Conservation (phyloP, 2,113 vertebrate genomes). For the Fregetta grallaria region DNA sequence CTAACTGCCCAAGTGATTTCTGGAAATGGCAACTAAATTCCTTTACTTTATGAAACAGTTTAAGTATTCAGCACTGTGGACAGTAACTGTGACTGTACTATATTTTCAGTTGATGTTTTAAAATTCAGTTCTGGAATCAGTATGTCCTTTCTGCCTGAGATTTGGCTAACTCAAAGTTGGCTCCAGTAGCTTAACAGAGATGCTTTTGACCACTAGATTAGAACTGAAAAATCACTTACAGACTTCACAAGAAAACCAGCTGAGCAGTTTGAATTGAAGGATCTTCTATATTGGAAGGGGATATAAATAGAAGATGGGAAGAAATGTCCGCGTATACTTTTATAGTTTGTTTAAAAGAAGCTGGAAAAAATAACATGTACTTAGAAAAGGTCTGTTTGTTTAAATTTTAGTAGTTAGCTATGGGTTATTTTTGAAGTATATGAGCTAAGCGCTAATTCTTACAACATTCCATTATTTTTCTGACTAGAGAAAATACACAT, state of each 20-base stretch:
- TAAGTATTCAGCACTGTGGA: constrained; percentile 60
- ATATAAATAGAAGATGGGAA: not conserved
- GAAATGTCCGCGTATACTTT: not conserved
- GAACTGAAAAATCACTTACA: not conserved
- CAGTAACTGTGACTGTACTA: constrained; percentile 44
- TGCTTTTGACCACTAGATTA: constrained; percentile 37
- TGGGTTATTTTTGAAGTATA: not conserved
- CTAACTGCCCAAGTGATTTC: constrained; percentile 39
- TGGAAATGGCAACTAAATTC: constrained; percentile 58
- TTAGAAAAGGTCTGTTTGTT: not conserved
- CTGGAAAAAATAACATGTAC: not conserved
- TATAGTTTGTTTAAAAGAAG: not conserved
- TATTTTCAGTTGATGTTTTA: not conserved
- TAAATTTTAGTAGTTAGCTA: not conserved
- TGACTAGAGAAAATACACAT: constrained; percentile 92
- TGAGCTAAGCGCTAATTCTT: not conserved
- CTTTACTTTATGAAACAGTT: constrained; percentile 28
- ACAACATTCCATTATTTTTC: constrained; percentile 1
- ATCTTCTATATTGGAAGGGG: not conserved
- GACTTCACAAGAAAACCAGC: not conserved
- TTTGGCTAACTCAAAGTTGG: constrained; percentile 2
- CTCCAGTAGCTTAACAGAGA: constrained; percentile 3
- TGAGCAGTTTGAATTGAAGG: not conserved
- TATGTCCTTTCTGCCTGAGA: not conserved
- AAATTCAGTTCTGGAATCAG: constrained; percentile 30